Base-by-base conservation (phyloP, 1,140 invertebrate genomes). In the Caenorhabditis briggsae region DNA sequence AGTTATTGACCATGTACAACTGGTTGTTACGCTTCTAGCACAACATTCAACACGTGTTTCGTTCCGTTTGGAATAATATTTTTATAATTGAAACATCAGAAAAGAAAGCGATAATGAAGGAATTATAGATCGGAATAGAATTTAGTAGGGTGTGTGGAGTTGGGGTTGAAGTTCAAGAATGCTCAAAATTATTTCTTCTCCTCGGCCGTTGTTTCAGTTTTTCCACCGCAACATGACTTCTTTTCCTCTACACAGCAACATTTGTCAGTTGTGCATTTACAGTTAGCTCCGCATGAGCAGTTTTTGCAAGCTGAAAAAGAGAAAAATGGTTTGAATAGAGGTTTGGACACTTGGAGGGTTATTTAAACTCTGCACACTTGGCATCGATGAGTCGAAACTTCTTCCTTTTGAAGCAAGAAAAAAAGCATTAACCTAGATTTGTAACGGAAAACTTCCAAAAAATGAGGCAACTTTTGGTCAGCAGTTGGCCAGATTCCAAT, bases 11-110 rank as follows among this genome's bases (percentile, higher is more conserved):
- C 20, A 70, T 70, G 43, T 41, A 48, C 65, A 70, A 8, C 18
- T 70, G 64, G 18, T 61, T 50, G 46, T 78, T 46, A 78, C 70
- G 70, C 50, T 78, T 78, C 18, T 50, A 78, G 70, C 46, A 78
- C 70, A 78, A 78, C 70, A 78, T 48, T 78, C 70, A 78, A 43
- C 64, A 70, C 64, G 64, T 70, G 64, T 70, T 70, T 70, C 33
- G 64, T 70, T 70, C 64, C 64, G 0, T 43, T 25, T 18, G 16
- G 33, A 46, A 70, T 70, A 70, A 70, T 18, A 70, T 16, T 70
- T 7, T 43, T 70, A 43, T 70, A 43, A 70, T 70, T 70, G 8
- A 5, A 70, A 70, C 20, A 18, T 33, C 33, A n/a, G 18, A 14
- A 23, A n/a, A 64, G 9, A 3, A 41, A 70, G n/a, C n/a, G 33